Evolutionary conservation across 2,888 invertebrate species (phyloP).

Genomic region (Cotesia congregata): DNA sequence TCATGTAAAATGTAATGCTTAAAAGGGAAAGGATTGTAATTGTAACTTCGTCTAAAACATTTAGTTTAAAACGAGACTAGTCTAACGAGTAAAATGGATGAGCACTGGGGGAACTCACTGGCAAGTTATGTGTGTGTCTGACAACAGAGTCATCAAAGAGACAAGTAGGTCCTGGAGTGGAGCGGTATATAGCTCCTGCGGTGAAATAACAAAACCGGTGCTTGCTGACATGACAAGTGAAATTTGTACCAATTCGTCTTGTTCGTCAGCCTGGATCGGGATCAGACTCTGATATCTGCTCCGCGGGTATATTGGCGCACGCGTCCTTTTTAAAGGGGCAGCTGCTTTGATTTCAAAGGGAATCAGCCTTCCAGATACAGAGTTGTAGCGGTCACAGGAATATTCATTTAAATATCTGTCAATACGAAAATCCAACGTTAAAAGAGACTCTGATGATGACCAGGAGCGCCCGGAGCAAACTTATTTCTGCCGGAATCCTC

Average conservation of each 20-base stretch:
- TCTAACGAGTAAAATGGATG: no score
- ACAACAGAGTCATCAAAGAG: constrained; percentile 52
- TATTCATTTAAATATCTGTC: constrained; percentile 70
- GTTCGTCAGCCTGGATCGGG: background rate
- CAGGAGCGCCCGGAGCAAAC: constrained; percentile 35
- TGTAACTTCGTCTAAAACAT: no score
- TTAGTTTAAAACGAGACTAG: no score
- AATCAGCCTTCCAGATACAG: constrained; percentile 45
- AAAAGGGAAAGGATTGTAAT: no score
- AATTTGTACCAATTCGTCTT: constrained; percentile 55
- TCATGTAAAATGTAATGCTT: no score
- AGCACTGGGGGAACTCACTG: no score
- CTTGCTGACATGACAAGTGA: constrained; percentile 61
- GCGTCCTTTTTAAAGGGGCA: constrained; percentile 56
- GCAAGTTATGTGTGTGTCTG: constrained; percentile 30
- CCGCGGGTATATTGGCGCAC: constrained; percentile 54
- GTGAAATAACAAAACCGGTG: constrained; percentile 46
- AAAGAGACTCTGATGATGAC: constrained; percentile 35
- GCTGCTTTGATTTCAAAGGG: constrained; percentile 67
- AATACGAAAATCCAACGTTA: constrained; percentile 59
- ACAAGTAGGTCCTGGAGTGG: constrained; percentile 42
- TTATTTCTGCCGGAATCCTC: constrained; percentile 44
- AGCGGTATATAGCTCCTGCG: constrained; percentile 40
- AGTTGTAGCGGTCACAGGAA: constrained; percentile 58
- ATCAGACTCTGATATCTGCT: background rate